phyloP scores from a whole-genome alignment of 2,797 vertebrate genomes.

The Xerus rutilus region DNA sequence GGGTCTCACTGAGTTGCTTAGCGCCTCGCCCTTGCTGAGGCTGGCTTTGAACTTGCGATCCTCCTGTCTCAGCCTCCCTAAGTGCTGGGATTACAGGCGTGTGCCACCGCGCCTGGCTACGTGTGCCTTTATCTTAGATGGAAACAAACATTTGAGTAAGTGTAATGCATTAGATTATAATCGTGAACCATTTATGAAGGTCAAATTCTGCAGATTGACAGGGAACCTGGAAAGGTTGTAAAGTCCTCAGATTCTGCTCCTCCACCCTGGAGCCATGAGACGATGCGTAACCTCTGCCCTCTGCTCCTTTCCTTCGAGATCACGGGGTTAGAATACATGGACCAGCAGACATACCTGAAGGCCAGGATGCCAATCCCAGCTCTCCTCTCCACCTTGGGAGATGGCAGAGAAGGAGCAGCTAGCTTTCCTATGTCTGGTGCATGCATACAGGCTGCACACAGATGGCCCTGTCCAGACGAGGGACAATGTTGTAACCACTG shows the following conservation, averaged over 20 bases:
- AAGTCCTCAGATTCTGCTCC: background rate
- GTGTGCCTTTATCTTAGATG: background rate
- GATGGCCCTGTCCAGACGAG: background rate
- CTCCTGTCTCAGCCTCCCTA: no score
- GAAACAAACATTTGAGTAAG: conserved; percentile 28
- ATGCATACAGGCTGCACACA: background rate
- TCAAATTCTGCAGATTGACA: background rate
- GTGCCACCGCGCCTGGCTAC: no score
- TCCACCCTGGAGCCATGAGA: background rate
- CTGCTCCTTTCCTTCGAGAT: background rate
- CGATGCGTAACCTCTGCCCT: background rate
- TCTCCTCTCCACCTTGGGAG: background rate
- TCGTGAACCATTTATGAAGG: background rate
- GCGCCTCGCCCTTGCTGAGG: no score
- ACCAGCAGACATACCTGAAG: background rate
- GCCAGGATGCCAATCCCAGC: background rate
- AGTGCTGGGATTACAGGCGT: no score
- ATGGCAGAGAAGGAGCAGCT: background rate
- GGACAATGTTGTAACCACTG: background rate
- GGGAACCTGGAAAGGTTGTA: background rate
- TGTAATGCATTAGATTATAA: background rate
- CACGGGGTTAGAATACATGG: background rate
- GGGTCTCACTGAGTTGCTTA: no score
- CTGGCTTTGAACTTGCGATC: no score
- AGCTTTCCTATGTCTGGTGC: background rate